Evolutionary conservation across 2,113 vertebrate genomes (phyloP).

Genomic region (Laterallus jamaicensis): DNA sequence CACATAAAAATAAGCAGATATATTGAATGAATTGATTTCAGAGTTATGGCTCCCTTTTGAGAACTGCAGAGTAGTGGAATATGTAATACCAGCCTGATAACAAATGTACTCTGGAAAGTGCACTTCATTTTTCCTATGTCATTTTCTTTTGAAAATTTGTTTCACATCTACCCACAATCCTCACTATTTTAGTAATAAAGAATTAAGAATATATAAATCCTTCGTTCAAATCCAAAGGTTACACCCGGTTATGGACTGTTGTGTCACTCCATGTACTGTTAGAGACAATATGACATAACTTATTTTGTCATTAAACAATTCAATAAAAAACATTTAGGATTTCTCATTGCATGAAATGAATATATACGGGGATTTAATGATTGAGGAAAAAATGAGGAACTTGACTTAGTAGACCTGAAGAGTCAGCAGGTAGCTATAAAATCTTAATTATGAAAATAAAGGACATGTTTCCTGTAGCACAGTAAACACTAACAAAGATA

Average conservation of each 20-base stretch:
- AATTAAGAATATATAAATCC: not conserved
- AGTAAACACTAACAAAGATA: not conserved
- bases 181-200: not conserved
- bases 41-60: not conserved
- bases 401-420: not conserved
- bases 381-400: not conserved
- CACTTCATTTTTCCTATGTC: not conserved
- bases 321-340: not conserved
- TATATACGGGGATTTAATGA: not conserved
- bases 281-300: not conserved
- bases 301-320: not conserved
- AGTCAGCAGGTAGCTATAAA: not conserved
- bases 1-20: not conserved
- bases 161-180: not conserved
- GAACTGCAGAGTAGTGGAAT: not conserved
- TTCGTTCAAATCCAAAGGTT: not conserved
- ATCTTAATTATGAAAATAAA: slow-evolving; percentile 3
- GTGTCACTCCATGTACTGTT: not conserved
- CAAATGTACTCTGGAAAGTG: not conserved
- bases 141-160: not conserved
- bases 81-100: not conserved
- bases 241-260: not conserved
- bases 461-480: not conserved
- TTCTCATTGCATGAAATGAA: not conserved
- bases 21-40: not conserved